Percentiles rank a stretch among this genome's conserved stretches.
Evolutionary conservation across 2,888 invertebrate genomes (phyloP).

Genomic region (Agrypnus murinus): DNA sequence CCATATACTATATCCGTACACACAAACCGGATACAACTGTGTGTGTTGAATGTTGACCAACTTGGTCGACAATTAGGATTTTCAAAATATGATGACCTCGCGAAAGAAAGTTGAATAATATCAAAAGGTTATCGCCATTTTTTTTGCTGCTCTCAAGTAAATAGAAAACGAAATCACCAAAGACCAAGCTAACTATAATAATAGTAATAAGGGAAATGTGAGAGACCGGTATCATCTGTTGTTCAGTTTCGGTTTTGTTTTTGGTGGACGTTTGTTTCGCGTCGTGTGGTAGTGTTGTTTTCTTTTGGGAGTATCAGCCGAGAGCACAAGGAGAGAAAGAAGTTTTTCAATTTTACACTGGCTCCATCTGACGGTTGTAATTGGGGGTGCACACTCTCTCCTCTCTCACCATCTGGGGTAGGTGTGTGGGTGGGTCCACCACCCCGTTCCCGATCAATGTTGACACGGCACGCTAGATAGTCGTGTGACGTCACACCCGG

Average conservation of each 20-base stretch:
- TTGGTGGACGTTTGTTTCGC: slow-evolving; percentile 23
- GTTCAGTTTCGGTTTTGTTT: slow-evolving; percentile 5
- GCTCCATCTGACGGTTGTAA: slow-evolving; percentile 61
- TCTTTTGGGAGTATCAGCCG: slow-evolving; percentile 45
- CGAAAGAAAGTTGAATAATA: slow-evolving; percentile 18
- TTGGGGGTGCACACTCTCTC: slow-evolving; percentile 64
- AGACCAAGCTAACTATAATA: too few species aligned
- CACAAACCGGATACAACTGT: slow-evolving; percentile 30
- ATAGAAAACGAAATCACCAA: neutral
- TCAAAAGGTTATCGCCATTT: slow-evolving; percentile 28
- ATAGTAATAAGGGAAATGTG: too few species aligned
- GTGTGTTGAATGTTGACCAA: slow-evolving; percentile 15
- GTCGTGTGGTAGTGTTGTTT: too few species aligned
- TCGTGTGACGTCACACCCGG: slow-evolving; percentile 56
- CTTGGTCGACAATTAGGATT: slow-evolving; percentile 12
- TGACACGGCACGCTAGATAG: slow-evolving; percentile 69
- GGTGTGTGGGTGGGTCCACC: slow-evolving; percentile 59
- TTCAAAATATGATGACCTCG: slow-evolving; percentile 18
- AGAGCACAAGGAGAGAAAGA: too few species aligned
- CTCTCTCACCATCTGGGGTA: too few species aligned
- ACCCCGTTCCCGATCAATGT: slow-evolving; percentile 67
- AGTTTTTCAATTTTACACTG: slow-evolving; percentile 58
- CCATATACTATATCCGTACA: too few species aligned
- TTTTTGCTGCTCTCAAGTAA: slow-evolving; percentile 9
- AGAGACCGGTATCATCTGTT: slow-evolving; percentile 5